These are phyloP conservation scores for Sciurus carolinensis DNA, from an alignment of 2,797 vertebrate genomes.

Conservation along the genomic window DNA sequence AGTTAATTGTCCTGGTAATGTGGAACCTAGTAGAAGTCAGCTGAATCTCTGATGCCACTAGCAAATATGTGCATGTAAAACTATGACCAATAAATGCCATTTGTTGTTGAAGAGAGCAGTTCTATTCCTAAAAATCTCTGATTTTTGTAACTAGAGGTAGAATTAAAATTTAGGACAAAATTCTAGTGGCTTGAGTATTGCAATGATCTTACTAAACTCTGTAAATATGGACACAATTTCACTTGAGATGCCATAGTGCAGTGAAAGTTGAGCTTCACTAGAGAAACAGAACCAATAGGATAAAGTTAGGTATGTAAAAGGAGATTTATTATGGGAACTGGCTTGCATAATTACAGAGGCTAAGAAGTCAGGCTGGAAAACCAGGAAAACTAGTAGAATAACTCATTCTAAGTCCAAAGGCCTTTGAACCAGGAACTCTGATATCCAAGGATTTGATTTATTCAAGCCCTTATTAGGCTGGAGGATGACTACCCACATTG, in stretches of 20 bases:
- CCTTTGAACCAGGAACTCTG: not conserved
- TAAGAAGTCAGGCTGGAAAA: not conserved
- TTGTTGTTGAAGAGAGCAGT: not conserved
- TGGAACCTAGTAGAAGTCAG: not conserved
- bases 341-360: not conserved
- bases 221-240: not conserved
- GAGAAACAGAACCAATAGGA: not conserved
- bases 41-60: not conserved
- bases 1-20: not conserved
- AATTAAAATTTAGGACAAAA: not conserved
- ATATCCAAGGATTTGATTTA: not conserved
- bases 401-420: not conserved
- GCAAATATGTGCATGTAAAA: not conserved
- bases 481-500: too few species aligned
- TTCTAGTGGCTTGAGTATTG: not conserved
- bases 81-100: not conserved
- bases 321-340: not conserved
- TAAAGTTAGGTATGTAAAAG: not conserved
- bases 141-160: not conserved
- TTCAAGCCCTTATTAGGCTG: not conserved
- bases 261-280: not conserved
- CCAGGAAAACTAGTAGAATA: not conserved
- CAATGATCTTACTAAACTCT: not conserved
- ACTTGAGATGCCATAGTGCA: not conserved
- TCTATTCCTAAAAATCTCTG: not conserved